Percentiles rank a stretch among this genome's conserved stretches.
Conservation (phyloP, 2,888 invertebrate genomes). For the Brachylomia viminalis region DNA sequence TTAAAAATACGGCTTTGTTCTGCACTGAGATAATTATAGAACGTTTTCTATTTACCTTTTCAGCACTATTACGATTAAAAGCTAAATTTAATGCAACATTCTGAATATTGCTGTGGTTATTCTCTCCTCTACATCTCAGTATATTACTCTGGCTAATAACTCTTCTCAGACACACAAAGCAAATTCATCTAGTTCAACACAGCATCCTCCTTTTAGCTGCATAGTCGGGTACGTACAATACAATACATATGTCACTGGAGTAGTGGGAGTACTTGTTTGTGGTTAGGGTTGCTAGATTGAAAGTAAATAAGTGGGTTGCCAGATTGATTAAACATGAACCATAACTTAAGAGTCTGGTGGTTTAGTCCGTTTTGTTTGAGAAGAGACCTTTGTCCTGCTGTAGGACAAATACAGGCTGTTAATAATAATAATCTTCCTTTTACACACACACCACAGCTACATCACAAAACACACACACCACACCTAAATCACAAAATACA, state of each 20-base stretch:
- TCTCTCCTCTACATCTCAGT: slow-evolving; percentile 17
- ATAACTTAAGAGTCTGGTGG: too few species aligned
- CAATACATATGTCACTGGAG: slow-evolving; percentile 28
- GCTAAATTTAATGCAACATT: slow-evolving; percentile 10
- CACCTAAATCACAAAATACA: too few species aligned
- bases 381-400: too few species aligned
- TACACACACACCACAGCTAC: too few species aligned
- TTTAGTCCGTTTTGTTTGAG: too few species aligned
- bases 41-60: neutral
- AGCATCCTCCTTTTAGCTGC: slow-evolving; percentile 45
- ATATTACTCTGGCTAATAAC: slow-evolving; percentile 38
- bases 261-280: slow-evolving; percentile 32
- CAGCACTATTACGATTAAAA: neutral
- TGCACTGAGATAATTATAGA: neutral
- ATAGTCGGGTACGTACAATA: slow-evolving; percentile 38
- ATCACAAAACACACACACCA: too few species aligned
- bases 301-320: neutral
- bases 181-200: slow-evolving; percentile 56
- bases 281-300: slow-evolving; percentile 41
- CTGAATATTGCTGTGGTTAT: slow-evolving; percentile 17
- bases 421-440: too few species aligned
- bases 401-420: too few species aligned
- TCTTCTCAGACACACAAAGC: slow-evolving; percentile 50
- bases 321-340: neutral
- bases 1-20: neutral